phyloP scores from a whole-genome alignment of 2,113 vertebrate species.

The Atrichornis clamosus region DNA sequence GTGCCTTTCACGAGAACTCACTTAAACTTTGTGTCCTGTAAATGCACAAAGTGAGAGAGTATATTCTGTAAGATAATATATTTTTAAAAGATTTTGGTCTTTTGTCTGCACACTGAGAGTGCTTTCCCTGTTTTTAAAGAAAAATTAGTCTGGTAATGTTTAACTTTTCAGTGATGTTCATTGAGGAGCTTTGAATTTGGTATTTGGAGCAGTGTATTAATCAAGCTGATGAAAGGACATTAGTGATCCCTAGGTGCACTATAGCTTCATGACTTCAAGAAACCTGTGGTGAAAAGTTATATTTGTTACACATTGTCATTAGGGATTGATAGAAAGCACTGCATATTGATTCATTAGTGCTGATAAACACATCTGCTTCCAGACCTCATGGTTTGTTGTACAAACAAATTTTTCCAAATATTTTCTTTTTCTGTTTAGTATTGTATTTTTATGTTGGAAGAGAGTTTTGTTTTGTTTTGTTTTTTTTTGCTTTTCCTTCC shows the following conservation, averaged over 20 bases:
- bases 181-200: background rate
- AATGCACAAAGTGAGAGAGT: background rate
- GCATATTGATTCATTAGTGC: background rate
- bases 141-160: background rate
- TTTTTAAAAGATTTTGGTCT: background rate
- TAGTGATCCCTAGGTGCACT: background rate
- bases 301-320: background rate
- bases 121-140: background rate
- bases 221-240: background rate
- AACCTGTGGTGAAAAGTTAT: background rate
- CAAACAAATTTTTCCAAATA: background rate
- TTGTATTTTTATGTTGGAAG: background rate
- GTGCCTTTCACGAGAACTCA: background rate
- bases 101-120: background rate
- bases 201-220: background rate
- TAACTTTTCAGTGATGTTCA: background rate
- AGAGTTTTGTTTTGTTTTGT: background rate
- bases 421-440: background rate
- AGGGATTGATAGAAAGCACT: background rate
- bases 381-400: background rate
- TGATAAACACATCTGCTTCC: background rate
- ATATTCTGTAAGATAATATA: background rate
- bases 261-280: background rate
- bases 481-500: background rate
- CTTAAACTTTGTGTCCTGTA: background rate